These are phyloP conservation scores for Erpornis zantholeuca DNA, from an alignment of 2,113 vertebrate genomes.

Conservation along the genomic window DNA sequence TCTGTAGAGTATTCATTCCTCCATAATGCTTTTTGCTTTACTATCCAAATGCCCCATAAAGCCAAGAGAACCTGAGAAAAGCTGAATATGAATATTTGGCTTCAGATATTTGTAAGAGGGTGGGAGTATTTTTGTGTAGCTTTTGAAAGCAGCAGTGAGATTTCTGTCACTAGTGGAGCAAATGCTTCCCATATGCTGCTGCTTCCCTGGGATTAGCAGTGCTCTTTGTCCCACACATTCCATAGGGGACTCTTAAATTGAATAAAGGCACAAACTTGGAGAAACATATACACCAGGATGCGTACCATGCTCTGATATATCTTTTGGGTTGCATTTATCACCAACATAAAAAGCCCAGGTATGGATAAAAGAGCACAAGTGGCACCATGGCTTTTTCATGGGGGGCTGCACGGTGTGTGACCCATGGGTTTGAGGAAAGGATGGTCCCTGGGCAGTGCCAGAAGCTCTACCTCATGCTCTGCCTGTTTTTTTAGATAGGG, in stretches of 20 bases:
- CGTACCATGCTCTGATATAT: not conserved
- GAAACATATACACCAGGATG: not conserved
- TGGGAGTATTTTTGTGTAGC: not conserved
- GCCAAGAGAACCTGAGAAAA: not conserved
- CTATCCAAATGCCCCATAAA: not conserved
- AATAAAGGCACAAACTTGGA: not conserved
- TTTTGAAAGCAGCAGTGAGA: not conserved
- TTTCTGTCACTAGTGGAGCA: not conserved
- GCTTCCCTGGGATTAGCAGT: not conserved
- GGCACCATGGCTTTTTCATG: not conserved
- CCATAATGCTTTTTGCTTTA: not conserved
- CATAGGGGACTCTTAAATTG: not conserved
- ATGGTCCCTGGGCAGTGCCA: not conserved
- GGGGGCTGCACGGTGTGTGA: not conserved
- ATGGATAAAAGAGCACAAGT: not conserved
- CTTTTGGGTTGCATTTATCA: not conserved
- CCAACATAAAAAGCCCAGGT: not conserved
- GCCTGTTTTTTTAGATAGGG: not conserved
- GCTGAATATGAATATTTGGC: not conserved
- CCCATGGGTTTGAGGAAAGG: not conserved
- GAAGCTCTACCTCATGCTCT: not conserved
- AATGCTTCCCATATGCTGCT: slow-evolving; percentile 15
- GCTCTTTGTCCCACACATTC: not conserved
- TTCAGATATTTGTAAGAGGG: not conserved
- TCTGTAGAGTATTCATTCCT: not conserved